phyloP scores from a whole-genome alignment of 2,888 invertebrate genomes.

The Drosophila subsilvestris region DNA sequence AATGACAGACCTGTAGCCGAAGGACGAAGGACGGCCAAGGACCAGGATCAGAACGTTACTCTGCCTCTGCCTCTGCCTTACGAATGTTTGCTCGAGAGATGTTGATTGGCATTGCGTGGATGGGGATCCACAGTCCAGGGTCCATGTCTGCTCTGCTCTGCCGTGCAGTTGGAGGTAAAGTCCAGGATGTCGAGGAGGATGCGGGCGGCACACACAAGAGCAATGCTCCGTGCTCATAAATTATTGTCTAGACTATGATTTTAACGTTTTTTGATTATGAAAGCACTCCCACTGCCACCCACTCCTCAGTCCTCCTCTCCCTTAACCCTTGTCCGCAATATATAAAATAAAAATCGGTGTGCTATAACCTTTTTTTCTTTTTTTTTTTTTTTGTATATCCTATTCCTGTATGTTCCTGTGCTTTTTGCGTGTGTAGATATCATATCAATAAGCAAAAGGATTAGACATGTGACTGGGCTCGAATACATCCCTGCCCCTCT shows the following conservation, averaged over 20 bases:
- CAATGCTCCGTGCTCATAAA: constrained; percentile 77
- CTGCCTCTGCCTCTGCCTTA: constrained; percentile 64
- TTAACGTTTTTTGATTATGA: constrained; percentile 84
- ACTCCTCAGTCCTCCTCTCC: not conserved
- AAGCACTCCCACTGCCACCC: constrained; percentile 43
- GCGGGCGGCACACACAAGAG: constrained; percentile 29
- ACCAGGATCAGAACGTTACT: constrained; percentile 43
- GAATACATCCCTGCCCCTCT: not conserved
- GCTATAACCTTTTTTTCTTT: constrained; percentile 48
- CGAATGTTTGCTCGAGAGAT: constrained; percentile 76
- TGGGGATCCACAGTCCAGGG: constrained; percentile 7
- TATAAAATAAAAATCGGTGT: constrained; percentile 73
- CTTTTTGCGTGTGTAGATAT: constrained; percentile 70
- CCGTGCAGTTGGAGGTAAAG: not conserved
- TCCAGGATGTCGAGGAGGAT: constrained; percentile 1
- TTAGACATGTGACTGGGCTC: constrained; percentile 77
- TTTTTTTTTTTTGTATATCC: constrained; percentile 16
- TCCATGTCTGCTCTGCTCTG: not conserved
- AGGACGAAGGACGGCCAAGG: not conserved
- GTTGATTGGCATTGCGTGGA: constrained; percentile 71
- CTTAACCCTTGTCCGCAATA: constrained; percentile 4
- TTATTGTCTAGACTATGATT: constrained; percentile 84
- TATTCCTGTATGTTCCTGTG: constrained; percentile 32
- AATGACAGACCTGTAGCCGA: constrained; percentile 40
- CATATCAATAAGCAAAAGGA: constrained; percentile 80